A percentile compares a stretch with the other conserved stretches of the same genome.
Evolutionary conservation across 2,888 invertebrate genomes (phyloP).

Genomic region (Autographa gamma): DNA sequence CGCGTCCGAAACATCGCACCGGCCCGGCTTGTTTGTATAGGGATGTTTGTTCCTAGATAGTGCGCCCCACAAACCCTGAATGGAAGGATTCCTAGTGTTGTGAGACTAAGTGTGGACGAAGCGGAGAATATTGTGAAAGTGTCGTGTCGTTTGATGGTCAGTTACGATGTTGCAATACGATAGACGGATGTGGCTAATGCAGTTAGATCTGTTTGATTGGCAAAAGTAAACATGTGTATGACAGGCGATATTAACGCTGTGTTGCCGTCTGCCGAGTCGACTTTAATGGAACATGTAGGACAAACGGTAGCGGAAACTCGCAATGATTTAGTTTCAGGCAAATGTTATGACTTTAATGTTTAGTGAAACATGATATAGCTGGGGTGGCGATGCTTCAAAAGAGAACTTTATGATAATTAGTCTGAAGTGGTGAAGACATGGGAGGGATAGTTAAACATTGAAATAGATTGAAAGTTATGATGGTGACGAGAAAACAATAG

Average conservation of each 20-base stretch:
- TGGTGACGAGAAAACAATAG: slow-evolving; percentile 49
- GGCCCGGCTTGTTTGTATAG: slow-evolving; percentile 78
- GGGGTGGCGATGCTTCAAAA: slow-evolving; percentile 46
- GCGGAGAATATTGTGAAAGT: slow-evolving; percentile 71
- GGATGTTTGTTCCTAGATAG: slow-evolving; percentile 85
- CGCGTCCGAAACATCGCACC: slow-evolving; percentile 82
- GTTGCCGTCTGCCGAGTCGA: slow-evolving; percentile 72
- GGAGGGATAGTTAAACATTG: slow-evolving; percentile 27
- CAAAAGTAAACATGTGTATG: slow-evolving; percentile 82
- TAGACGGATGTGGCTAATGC: slow-evolving; percentile 77
- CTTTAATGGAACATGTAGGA: slow-evolving; percentile 78
- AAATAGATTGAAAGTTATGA: slow-evolving; percentile 37
- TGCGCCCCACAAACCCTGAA: slow-evolving; percentile 78
- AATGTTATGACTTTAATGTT: slow-evolving; percentile 70
- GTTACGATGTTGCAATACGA: slow-evolving; percentile 69
- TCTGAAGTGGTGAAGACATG: slow-evolving; percentile 23
- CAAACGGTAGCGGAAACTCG: slow-evolving; percentile 79
- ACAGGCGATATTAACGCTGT: slow-evolving; percentile 76
- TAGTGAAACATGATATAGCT: slow-evolving; percentile 66
- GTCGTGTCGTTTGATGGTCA: slow-evolving; percentile 76
- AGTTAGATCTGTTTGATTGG: slow-evolving; percentile 82
- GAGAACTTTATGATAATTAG: slow-evolving; percentile 49
- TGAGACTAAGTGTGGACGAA: slow-evolving; percentile 66
- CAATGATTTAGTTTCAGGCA: slow-evolving; percentile 77
- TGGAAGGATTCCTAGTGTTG: slow-evolving; percentile 77